Evolutionary conservation across 2,797 vertebrate species (phyloP).

Genomic region (Tauraco hartlaubi): DNA sequence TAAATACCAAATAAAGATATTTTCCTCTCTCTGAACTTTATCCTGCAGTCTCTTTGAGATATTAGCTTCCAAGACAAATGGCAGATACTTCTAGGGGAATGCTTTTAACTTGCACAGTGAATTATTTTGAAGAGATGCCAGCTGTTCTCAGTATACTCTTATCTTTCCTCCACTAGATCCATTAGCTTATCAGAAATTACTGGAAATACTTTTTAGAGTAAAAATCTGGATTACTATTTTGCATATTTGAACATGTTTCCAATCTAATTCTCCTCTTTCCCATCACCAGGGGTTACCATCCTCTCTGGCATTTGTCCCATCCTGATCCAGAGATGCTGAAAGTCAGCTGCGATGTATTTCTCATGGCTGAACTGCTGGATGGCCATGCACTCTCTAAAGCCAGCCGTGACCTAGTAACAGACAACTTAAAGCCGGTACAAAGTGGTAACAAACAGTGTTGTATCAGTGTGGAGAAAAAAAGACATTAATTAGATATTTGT

Average conservation of each 20-base stretch:
- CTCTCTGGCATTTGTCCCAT: not conserved
- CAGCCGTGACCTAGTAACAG: not conserved
- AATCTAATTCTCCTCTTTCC: not conserved
- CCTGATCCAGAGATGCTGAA: not conserved
- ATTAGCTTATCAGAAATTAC: not conserved
- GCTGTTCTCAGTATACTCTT: not conserved
- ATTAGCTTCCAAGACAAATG: not conserved
- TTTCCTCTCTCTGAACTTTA: conserved; percentile 25
- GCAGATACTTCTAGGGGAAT: not conserved
- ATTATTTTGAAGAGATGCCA: not conserved
- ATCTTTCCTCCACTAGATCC: not conserved
- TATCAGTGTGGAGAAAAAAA: not conserved
- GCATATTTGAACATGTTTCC: not conserved
- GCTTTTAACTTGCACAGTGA: not conserved
- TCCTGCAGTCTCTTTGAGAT: not conserved
- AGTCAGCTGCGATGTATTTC: not conserved
- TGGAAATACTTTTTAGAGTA: not conserved
- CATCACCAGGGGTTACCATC: not conserved
- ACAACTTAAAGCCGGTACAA: not conserved
- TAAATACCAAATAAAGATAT: conserved; percentile 14
- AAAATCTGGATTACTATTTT: not conserved
- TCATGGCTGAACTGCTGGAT: not conserved
- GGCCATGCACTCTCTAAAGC: not conserved
- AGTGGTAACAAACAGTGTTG: not conserved
- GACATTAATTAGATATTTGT: not conserved